Conservation (phyloP, 1,140 invertebrate species). For the Colletes latitarsis region DNA sequence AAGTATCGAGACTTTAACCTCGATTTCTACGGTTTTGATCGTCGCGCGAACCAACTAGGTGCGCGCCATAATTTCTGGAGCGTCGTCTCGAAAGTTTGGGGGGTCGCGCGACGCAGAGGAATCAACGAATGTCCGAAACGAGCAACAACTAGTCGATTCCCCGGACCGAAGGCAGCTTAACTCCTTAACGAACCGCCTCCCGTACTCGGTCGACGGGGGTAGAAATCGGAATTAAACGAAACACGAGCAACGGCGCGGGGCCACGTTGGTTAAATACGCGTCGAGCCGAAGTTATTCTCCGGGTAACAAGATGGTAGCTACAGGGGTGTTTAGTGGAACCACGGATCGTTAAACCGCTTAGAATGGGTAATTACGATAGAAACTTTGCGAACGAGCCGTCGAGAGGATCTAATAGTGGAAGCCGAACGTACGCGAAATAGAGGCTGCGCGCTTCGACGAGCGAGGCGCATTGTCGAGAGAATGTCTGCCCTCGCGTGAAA, state of each 20-base stretch:
- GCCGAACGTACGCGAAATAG: constrained; percentile 6
- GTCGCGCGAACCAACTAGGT: too few relatives aligned
- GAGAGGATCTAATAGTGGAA: constrained; percentile 32
- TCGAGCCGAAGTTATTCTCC: constrained; percentile 52
- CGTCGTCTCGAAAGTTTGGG: neutral
- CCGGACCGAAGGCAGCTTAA: neutral
- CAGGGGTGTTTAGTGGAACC: constrained; percentile 56
- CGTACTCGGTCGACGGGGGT: neutral
- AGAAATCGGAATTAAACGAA: constrained; percentile 35
- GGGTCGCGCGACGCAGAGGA: neutral
- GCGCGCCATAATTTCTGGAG: neutral
- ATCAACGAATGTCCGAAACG: constrained; percentile 4
- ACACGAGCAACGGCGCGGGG: neutral
- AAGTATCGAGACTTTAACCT: too few relatives aligned
- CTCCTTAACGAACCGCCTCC: constrained; percentile 1
- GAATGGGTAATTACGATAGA: constrained; percentile 63
- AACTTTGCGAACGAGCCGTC: constrained; percentile 53
- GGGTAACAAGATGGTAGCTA: constrained; percentile 44
- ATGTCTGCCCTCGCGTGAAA: constrained; percentile 3
- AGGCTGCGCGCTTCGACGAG: neutral
- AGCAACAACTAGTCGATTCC: constrained; percentile 2
- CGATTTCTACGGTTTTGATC: too few relatives aligned
- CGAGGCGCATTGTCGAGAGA: constrained; percentile 2
- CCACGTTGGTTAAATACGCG: constrained; percentile 40
- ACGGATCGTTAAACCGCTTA: constrained; percentile 64